Conservation (phyloP, 1,140 invertebrate species). For the Eueides isabella region DNA sequence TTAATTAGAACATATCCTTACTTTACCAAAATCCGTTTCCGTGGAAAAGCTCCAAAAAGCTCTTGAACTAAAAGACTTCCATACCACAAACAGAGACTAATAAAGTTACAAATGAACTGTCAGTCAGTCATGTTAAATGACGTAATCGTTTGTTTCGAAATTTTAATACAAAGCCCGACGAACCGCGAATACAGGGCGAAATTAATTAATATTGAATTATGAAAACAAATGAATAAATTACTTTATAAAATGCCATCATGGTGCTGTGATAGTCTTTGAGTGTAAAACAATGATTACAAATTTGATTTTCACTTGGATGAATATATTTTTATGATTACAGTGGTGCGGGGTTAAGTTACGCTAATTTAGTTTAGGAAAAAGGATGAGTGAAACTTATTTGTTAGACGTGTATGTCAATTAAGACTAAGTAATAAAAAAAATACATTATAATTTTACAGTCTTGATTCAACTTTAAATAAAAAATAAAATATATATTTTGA, state of each 20-base stretch:
- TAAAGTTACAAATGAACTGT: slow-evolving; percentile 46
- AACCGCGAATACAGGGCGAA: slow-evolving; percentile 31
- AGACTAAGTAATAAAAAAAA: too few species aligned
- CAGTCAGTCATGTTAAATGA: slow-evolving; percentile 45
- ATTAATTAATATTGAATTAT: slow-evolving; percentile 55
- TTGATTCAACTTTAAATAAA: too few species aligned
- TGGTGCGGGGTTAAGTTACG: too few species aligned
- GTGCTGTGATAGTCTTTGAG: neutral
- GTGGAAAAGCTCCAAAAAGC: slow-evolving; percentile 7
- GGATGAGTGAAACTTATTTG: too few species aligned
- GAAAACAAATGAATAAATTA: slow-evolving; percentile 45
- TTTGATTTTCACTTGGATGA: neutral
- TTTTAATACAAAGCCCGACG: slow-evolving; percentile 35
- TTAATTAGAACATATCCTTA: neutral
- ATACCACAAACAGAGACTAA: slow-evolving; percentile 15
- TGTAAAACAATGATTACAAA: neutral
- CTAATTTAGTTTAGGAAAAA: too few species aligned
- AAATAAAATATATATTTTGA: too few species aligned
- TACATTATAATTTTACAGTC: too few species aligned
- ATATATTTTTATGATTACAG: neutral
- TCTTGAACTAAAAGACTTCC: slow-evolving; percentile 4
- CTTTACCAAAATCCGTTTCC: neutral
- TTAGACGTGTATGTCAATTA: too few species aligned
- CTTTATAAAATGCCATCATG: neutral
- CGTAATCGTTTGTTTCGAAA: slow-evolving; percentile 42